Evolutionary conservation across 2,113 vertebrate species (phyloP), one percentile per base, ranked within the genome.

Genomic region (Pseudopodoces humilis): DNA sequence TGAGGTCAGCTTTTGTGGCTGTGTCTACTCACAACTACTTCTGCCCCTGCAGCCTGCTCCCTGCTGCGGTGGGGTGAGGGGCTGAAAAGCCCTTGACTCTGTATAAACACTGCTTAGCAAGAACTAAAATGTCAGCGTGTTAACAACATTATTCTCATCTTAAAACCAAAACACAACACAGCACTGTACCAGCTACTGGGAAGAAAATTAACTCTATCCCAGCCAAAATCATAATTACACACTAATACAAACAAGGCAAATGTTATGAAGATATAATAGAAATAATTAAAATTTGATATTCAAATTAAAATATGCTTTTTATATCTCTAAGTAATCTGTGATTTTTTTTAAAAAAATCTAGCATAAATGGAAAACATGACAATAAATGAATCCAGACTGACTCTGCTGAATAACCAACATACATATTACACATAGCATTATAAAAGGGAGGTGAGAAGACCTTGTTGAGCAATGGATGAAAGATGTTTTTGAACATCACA

Each of bases 381-480:
- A 68, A 60, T 18, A 76, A 69, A 80, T 1, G 4, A 86, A 67
- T 28, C 27, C 31, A 74, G 27, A 64, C 9, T 3, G 5, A 69
- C 80, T 84, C 37, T 49, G 37, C 64, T 77, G 79, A 93, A 69
- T 35, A 76, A 72, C 9, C 5, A 82, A 60, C 1, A n/a, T 37
- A 19, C 62, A 31, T 39, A 91, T 52, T 86, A 87, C 74, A 93
- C 19, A 49, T 37, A 65, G 44, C 53, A 47, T 67, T 79, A 19
- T 39, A 68, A 95, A 82, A 93, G 59, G 47, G 41, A 94, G 43
- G 35, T 71, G 47, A 88, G 78, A 77, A 92, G 83, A 82, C 15
- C 65, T 83, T 78, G n/a, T 53, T 47, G 55, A 97, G 68, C 89
- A 85, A 89, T 25, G 96, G 90, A 95, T 91, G 63, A 97, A 95